phyloP scores from a whole-genome alignment of 2,113 vertebrate genomes.

The Urocitellus parryii region DNA sequence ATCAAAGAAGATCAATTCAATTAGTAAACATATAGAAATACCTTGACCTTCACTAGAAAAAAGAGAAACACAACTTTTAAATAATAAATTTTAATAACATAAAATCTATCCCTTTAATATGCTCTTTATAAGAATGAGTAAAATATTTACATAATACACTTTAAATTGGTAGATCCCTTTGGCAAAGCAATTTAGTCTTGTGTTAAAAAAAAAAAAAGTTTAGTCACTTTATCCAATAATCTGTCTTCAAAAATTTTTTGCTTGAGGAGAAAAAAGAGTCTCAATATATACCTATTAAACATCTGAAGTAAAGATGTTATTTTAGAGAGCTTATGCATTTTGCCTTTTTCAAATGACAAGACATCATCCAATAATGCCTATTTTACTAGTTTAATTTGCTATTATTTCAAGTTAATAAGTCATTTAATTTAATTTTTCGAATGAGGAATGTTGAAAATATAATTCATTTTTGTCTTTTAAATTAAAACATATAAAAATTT shows the following conservation, averaged over 20 bases:
- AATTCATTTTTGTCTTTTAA: conserved; percentile 22
- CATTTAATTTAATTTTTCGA: conserved; percentile 28
- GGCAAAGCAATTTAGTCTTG: conserved; percentile 33
- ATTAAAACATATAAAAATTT: neutral
- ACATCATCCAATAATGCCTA: neutral
- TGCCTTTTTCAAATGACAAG: neutral
- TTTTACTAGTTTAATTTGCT: conserved; percentile 35
- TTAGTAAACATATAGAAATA: neutral
- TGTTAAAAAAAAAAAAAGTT: neutral
- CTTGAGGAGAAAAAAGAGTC: neutral
- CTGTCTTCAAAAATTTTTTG: neutral
- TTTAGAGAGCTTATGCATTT: conserved; percentile 17
- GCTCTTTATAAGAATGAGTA: neutral
- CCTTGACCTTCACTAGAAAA: neutral
- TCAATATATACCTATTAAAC: neutral
- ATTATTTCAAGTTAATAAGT: conserved; percentile 25
- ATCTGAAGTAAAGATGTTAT: neutral
- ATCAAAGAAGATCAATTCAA: conserved; percentile 27
- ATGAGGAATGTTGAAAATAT: neutral
- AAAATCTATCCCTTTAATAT: neutral
- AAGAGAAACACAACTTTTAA: neutral
- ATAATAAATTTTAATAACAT: neutral
- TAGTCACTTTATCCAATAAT: neutral
- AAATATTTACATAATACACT: neutral
- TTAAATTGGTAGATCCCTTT: neutral